Conservation (phyloP, 2,888 invertebrate genomes). For the Drosophila anomelani region DNA sequence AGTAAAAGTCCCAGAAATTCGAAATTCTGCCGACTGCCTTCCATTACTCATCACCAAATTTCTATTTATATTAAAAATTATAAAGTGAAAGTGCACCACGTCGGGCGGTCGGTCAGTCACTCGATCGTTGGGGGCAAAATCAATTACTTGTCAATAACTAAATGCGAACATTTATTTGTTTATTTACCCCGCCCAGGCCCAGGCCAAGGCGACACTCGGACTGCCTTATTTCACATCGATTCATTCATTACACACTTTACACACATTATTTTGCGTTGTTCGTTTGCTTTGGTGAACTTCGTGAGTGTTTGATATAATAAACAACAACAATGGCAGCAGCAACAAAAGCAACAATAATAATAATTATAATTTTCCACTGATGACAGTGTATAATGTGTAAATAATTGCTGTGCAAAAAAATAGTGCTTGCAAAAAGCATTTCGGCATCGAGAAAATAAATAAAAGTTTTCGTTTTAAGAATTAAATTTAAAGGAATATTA, state of each 20-base stretch:
- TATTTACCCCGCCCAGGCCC: slow-evolving; percentile 20
- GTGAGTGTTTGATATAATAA: slow-evolving; percentile 31
- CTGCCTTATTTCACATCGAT: slow-evolving; percentile 28
- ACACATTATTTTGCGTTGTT: slow-evolving; percentile 15
- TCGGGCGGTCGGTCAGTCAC: slow-evolving; percentile 16
- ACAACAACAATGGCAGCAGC: neutral
- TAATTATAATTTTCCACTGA: slow-evolving; percentile 32
- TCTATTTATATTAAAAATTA: slow-evolving; percentile 49
- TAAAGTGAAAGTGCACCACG: slow-evolving; percentile 50
- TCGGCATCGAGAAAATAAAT: neutral
- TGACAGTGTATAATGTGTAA: slow-evolving; percentile 41
- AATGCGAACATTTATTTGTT: slow-evolving; percentile 47
- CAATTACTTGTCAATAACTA: slow-evolving; percentile 46
- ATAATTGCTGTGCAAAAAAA: slow-evolving; percentile 35
- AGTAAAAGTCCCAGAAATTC: neutral
- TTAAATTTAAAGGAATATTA: neutral
- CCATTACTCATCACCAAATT: slow-evolving; percentile 48
- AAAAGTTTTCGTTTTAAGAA: neutral
- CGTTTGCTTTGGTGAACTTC: slow-evolving; percentile 4
- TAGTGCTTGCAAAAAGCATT: slow-evolving; percentile 20
- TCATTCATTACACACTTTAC: slow-evolving; percentile 29
- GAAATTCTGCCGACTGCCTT: neutral
- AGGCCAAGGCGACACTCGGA: slow-evolving; percentile 21
- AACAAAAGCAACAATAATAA: slow-evolving; percentile 8
- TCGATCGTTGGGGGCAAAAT: slow-evolving; percentile 36